phyloP scores from a whole-genome alignment of 2,888 invertebrate genomes.

The Tiliacea aurago region DNA sequence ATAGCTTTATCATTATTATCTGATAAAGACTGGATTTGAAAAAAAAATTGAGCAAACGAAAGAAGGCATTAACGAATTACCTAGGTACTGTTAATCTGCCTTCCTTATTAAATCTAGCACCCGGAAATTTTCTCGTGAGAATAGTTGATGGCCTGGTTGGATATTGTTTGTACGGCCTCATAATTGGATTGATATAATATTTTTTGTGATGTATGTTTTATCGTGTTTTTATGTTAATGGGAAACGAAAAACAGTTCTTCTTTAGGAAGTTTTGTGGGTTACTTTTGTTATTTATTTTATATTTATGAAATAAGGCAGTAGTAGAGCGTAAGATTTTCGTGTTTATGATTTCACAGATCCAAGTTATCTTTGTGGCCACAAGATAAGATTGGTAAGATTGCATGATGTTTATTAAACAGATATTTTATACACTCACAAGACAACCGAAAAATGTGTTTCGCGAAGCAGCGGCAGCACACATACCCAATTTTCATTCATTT shows the following conservation, averaged over 20 bases:
- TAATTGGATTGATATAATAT: constrained; percentile 1
- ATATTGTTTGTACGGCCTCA: constrained; percentile 12
- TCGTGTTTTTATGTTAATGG: not conserved
- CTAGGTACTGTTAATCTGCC: too few relatives aligned
- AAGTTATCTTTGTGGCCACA: not conserved
- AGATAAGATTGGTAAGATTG: too few relatives aligned
- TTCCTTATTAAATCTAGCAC: not conserved
- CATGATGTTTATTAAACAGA: too few relatives aligned
- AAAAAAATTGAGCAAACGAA: too few relatives aligned
- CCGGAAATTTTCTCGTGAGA: constrained; percentile 2
- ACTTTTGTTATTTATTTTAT: not conserved
- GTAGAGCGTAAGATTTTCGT: not conserved
- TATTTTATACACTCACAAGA: too few relatives aligned
- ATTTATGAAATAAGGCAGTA: not conserved
- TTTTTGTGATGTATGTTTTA: constrained; percentile 24
- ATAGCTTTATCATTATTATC: not conserved
- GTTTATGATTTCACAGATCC: not conserved
- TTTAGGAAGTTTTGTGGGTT: not conserved
- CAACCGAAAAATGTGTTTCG: too few relatives aligned
- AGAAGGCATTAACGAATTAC: too few relatives aligned
- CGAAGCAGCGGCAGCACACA: too few relatives aligned
- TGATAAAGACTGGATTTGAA: not conserved
- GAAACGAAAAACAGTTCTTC: not conserved
- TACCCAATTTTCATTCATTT: too few relatives aligned
- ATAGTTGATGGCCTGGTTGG: constrained; percentile 1